Evolutionary conservation across 1,140 invertebrate genomes (phyloP).

Genomic region (Formica selysi): DNA sequence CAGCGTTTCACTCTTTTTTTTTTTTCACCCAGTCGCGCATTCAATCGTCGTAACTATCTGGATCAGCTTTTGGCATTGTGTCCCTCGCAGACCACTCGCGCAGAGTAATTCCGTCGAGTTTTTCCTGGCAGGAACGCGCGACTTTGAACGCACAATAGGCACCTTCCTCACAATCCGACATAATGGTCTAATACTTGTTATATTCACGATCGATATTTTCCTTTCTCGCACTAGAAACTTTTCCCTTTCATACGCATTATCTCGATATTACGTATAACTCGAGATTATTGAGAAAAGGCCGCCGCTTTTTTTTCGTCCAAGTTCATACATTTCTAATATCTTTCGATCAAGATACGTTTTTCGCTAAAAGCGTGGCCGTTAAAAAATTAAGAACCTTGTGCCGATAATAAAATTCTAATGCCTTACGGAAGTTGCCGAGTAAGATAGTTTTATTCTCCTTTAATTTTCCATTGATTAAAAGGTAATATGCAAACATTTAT

Average conservation of each 20-base stretch:
- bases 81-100: not conserved
- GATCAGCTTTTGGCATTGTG: constrained; percentile 28
- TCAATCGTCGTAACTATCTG: constrained; percentile 24
- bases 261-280: constrained; percentile 6
- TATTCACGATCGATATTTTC: constrained; percentile 28
- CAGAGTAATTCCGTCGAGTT: not conserved
- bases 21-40: not conserved
- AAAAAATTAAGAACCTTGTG: constrained; percentile 6
- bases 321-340: not conserved
- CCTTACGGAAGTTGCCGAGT: not conserved
- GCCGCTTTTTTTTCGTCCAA: not conserved
- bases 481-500: not conserved
- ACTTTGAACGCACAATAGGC: constrained; percentile 32
- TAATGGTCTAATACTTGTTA: constrained; percentile 48
- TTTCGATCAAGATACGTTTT: not conserved
- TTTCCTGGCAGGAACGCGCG: not conserved
- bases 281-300: not conserved
- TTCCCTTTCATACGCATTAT: not conserved
- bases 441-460: constrained; percentile 1
- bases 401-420: constrained; percentile 22
- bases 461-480: constrained; percentile 10
- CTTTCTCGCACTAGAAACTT: not conserved
- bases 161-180: constrained; percentile 8
- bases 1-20: constrained; percentile 3
- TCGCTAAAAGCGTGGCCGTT: not conserved